These are phyloP conservation scores for Thomomys bottae DNA, from an alignment of 2,113 vertebrate genomes.

Conservation along the genomic window DNA sequence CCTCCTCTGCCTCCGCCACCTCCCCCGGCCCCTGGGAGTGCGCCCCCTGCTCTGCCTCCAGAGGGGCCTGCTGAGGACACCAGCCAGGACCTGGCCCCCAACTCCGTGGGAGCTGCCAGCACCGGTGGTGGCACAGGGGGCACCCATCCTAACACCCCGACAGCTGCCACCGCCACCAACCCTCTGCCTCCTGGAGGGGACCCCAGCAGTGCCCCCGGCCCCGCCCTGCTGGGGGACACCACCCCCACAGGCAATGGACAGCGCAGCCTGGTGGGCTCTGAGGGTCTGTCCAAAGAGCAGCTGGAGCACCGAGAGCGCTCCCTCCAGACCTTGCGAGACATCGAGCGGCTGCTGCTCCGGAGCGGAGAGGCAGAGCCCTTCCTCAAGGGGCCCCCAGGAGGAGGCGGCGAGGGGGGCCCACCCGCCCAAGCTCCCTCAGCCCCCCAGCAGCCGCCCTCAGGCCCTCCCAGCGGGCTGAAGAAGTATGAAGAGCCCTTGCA, in stretches of 20 bases:
- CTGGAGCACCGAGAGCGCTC: constrained; percentile 97
- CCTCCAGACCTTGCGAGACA: constrained; percentile 96
- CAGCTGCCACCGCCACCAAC: constrained; percentile 69
- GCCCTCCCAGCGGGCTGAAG: constrained; percentile 85
- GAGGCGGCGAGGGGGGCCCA: constrained; percentile 70
- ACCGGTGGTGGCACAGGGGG: constrained; percentile 81
- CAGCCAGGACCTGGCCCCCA: constrained; percentile 86
- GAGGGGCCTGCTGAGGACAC: constrained; percentile 83
- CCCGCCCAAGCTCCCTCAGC: constrained; percentile 70
- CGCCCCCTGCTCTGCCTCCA: constrained; percentile 78
- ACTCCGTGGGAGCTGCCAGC: constrained; percentile 85
- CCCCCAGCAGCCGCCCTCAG: constrained; percentile 43
- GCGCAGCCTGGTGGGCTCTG: constrained; percentile 80
- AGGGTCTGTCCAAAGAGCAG: constrained; percentile 96
- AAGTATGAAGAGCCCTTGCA: constrained; percentile 97
- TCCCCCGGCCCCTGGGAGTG: constrained; percentile 80
- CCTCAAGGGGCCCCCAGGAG: constrained; percentile 81
- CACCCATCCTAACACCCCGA: constrained; percentile 85
- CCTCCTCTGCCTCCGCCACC: constrained; percentile 82
- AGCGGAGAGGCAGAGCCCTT: constrained; percentile 87
- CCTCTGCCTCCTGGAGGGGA: constrained; percentile 83
- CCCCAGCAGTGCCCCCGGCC: constrained; percentile 22
- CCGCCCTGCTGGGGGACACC: constrained; percentile 80
- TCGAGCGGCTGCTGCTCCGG: constrained; percentile 94
- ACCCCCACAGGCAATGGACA: constrained; percentile 80